These are phyloP conservation scores for Lathamus discolor DNA, from an alignment of 2,113 vertebrate genomes.

Conservation along the genomic window DNA sequence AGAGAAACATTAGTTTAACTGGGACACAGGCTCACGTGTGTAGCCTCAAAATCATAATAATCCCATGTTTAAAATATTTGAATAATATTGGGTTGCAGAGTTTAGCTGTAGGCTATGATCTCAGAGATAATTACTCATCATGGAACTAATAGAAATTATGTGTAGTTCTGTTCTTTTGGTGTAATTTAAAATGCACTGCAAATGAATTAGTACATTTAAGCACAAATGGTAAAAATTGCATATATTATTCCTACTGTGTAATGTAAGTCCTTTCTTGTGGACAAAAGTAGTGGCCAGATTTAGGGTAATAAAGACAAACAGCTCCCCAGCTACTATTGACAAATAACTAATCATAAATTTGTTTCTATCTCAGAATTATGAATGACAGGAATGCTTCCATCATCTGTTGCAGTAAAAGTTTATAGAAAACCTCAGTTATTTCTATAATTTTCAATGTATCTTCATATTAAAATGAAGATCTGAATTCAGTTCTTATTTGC, in stretches of 20 bases:
- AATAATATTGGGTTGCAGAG: background rate
- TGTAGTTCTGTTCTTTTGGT: background rate
- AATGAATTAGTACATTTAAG: background rate
- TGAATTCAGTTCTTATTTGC: background rate
- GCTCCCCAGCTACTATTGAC: background rate
- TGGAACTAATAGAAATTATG: background rate
- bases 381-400: background rate
- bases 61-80: background rate
- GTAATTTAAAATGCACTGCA: background rate
- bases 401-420: background rate
- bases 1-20: background rate
- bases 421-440: background rate
- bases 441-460: background rate
- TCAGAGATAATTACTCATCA: background rate
- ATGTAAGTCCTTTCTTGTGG: background rate
- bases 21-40: background rate
- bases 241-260: background rate
- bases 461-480: background rate
- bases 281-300: background rate
- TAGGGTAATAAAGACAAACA: background rate
- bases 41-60: background rate
- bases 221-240: background rate
- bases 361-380: background rate
- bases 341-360: background rate
- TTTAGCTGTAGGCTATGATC: background rate